Percentiles rank a stretch among this genome's conserved stretches.
phyloP scores from a whole-genome alignment of 2,797 vertebrate species.

The Sebastolobus alascanus region DNA sequence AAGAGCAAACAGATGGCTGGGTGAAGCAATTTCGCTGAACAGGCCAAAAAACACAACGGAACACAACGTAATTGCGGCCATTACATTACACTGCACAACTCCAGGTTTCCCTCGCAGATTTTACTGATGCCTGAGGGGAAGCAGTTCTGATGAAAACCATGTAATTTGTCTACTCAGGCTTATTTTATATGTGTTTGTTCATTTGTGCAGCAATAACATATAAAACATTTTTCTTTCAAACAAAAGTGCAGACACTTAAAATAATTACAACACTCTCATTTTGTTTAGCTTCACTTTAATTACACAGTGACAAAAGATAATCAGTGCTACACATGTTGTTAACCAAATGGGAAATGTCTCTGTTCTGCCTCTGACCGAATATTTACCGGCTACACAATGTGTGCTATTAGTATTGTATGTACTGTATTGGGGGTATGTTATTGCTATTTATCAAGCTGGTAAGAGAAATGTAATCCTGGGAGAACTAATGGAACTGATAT shows the following conservation, averaged over 20 bases:
- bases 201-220: constrained; percentile 31
- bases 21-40: constrained; percentile 61
- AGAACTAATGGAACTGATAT: constrained; percentile 3
- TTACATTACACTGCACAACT: constrained; percentile 52
- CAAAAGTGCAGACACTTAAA: constrained; percentile 37
- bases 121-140: constrained; percentile 40
- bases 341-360: constrained; percentile 21
- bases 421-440: background rate
- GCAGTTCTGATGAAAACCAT: constrained; percentile 43
- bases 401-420: background rate
- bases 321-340: constrained; percentile 12
- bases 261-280: constrained; percentile 37
- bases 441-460: constrained; percentile 21
- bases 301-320: constrained; percentile 48
- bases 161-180: constrained; percentile 43
- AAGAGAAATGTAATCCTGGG: background rate
- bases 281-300: constrained; percentile 59
- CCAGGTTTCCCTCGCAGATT: constrained; percentile 59
- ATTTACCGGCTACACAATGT: background rate
- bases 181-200: constrained; percentile 36
- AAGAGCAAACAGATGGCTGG: constrained; percentile 63
- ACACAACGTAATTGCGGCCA: constrained; percentile 57
- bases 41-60: constrained; percentile 62
- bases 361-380: constrained; percentile 1
- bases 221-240: constrained; percentile 14